Conservation (phyloP, 2,797 vertebrate species). For the Apodemus agrarius region DNA sequence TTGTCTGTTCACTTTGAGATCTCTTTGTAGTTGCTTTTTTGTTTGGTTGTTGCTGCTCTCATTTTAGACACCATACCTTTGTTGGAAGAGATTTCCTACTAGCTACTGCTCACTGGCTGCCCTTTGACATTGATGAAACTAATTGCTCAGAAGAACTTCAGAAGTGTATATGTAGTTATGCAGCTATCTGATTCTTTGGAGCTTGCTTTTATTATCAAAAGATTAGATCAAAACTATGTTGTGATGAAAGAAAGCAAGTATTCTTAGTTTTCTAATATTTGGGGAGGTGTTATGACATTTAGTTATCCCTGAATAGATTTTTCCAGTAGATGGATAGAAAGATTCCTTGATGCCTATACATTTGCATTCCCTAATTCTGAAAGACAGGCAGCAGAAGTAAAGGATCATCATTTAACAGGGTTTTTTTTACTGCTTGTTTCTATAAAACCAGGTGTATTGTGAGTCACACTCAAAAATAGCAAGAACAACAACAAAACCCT, state of each 20-base stretch:
- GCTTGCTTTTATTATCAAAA: background rate
- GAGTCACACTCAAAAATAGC: background rate
- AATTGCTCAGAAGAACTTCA: background rate
- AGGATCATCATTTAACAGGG: accelerated
- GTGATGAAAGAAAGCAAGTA: background rate
- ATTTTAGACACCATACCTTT: background rate
- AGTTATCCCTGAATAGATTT: background rate
- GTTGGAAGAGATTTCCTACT: background rate
- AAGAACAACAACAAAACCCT: background rate
- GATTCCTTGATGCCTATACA: accelerated
- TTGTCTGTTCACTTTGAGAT: background rate
- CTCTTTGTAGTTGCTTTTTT: background rate
- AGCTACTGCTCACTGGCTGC: accelerated
- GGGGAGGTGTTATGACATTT: background rate
- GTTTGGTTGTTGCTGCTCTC: background rate
- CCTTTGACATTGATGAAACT: background rate
- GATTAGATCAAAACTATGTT: background rate
- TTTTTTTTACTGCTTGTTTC: background rate
- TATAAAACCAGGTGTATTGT: background rate
- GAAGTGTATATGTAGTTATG: accelerated
- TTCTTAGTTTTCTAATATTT: background rate
- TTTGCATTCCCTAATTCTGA: background rate
- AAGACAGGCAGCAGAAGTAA: background rate
- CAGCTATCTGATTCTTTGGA: background rate
- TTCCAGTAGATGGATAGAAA: background rate